phyloP scores from a whole-genome alignment of 2,113 vertebrate species.

The Sphaerodactylus townsendi region DNA sequence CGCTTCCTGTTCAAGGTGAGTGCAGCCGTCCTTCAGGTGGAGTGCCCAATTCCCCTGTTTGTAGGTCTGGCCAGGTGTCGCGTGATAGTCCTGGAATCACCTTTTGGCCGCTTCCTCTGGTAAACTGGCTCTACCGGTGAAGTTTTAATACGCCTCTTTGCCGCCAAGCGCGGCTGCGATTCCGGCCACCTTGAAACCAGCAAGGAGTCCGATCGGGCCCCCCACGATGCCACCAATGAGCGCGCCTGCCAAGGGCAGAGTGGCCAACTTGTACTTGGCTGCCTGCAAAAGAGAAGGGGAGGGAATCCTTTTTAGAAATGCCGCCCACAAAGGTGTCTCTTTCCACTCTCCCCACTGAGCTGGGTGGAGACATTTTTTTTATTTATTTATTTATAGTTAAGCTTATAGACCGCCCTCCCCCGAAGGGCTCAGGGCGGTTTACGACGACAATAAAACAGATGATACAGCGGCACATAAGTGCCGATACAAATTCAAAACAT shows the following conservation, averaged over 20 bases:
- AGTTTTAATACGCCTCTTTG: constrained; percentile 91
- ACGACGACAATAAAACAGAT: no score
- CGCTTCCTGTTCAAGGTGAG: not conserved
- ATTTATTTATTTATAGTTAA: no score
- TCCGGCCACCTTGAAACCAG: constrained; percentile 92
- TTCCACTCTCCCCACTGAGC: constrained; percentile 50
- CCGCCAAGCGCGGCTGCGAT: constrained; percentile 92
- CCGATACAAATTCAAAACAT: no score
- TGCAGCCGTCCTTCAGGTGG: constrained; percentile 60
- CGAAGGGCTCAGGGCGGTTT: no score
- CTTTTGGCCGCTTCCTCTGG: constrained; percentile 84
- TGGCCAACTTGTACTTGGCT: constrained; percentile 90
- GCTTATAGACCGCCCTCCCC: no score
- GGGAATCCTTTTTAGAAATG: constrained; percentile 58
- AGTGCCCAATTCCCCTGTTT: constrained; percentile 69
- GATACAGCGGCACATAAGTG: no score
- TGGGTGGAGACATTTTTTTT: no score
- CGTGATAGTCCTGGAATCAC: constrained; percentile 77
- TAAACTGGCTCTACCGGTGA: constrained; percentile 91
- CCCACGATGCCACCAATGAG: constrained; percentile 90
- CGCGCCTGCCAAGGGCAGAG: constrained; percentile 91
- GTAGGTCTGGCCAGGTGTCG: constrained; percentile 73
- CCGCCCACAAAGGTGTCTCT: constrained; percentile 59
- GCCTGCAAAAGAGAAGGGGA: constrained; percentile 75
- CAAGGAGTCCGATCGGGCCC: constrained; percentile 92